Evolutionary conservation across 2,113 vertebrate species (phyloP).

Genomic region (Astatotilapia flaviijosephi): DNA sequence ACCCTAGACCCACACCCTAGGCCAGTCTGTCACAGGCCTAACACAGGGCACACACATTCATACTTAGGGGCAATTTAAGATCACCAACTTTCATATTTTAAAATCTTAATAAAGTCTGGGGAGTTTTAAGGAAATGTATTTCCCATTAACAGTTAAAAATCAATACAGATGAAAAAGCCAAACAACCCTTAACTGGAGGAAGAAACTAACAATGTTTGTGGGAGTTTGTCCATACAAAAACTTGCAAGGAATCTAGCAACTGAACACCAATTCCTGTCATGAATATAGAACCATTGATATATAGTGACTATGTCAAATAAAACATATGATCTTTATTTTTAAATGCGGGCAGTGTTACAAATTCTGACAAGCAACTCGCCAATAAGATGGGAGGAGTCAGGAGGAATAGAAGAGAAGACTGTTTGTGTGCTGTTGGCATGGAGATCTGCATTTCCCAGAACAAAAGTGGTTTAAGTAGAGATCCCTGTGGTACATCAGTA

Average conservation of each 20-base stretch:
- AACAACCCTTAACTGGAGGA: neutral
- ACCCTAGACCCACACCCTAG: neutral
- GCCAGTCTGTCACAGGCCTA: neutral
- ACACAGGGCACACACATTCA: neutral
- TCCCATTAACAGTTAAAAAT: neutral
- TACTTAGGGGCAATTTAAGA: neutral
- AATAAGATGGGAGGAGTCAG: neutral
- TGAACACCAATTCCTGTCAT: neutral
- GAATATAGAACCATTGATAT: neutral
- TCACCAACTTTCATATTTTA: neutral
- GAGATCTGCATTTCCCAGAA: neutral
- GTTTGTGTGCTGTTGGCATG: neutral
- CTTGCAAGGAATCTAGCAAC: neutral
- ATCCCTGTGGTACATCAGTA: neutral
- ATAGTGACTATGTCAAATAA: neutral
- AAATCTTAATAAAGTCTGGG: neutral
- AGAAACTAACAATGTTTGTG: neutral
- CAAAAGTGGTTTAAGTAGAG: neutral
- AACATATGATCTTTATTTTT: neutral
- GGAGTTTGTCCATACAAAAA: neutral
- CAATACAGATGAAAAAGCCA: neutral
- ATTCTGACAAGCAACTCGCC: neutral
- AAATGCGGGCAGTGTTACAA: neutral
- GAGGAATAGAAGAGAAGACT: neutral
- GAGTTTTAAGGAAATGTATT: neutral